phyloP scores from a whole-genome alignment of 2,888 invertebrate species.

The Cecidostiba fungosa region DNA sequence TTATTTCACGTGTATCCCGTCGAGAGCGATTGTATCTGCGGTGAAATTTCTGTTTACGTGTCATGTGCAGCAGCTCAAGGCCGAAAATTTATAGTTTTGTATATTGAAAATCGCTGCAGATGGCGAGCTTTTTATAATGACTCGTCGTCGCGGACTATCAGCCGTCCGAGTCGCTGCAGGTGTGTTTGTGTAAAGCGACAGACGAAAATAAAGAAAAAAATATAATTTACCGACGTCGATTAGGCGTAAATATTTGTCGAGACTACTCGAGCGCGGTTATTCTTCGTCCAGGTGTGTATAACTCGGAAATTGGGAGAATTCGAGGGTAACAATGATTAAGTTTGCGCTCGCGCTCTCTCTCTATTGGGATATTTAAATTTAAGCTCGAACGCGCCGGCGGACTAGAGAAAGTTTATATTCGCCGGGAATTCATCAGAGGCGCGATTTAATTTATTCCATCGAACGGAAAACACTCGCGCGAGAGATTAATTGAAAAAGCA shows the following conservation, averaged over 20 bases:
- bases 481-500: neutral
- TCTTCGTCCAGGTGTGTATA: neutral
- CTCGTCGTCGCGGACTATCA: neutral
- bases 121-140: neutral
- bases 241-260: neutral
- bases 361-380: neutral
- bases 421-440: neutral
- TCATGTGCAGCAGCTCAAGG: neutral
- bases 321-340: neutral
- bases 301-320: neutral
- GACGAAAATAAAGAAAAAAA: neutral
- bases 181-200: neutral
- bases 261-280: neutral
- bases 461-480: neutral
- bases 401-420: neutral
- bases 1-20: neutral
- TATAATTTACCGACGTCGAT: conserved; percentile 22
- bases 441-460: neutral
- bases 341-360: conserved; percentile 3
- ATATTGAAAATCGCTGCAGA: neutral
- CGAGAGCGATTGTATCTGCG: conserved; percentile 16
- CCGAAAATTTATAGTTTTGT: neutral
- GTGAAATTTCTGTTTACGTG: conserved; percentile 19
- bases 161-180: neutral
- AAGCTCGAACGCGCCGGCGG: neutral